phyloP scores from a whole-genome alignment of 2,888 invertebrate genomes.

The Eristalis arbustorum region DNA sequence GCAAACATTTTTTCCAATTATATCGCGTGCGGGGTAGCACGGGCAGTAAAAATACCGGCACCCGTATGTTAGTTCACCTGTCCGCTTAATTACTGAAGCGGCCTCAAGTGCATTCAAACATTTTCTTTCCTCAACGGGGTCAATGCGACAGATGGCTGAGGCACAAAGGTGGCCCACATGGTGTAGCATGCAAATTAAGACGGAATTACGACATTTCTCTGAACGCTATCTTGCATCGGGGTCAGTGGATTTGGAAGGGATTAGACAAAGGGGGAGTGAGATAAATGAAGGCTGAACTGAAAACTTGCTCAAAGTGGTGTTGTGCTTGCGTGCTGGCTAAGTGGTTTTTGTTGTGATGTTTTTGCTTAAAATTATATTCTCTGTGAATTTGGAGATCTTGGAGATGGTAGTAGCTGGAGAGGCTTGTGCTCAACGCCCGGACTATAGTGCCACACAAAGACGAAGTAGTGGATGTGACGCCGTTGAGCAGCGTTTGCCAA shows the following conservation, averaged over 20 bases:
- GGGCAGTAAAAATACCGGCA: not conserved
- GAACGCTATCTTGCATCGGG: constrained; percentile 3
- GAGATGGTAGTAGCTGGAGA: too few relatives aligned
- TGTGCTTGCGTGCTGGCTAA: too few relatives aligned
- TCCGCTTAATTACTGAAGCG: constrained; percentile 16
- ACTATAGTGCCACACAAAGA: too few relatives aligned
- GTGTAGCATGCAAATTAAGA: constrained; percentile 26
- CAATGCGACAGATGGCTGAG: constrained; percentile 13
- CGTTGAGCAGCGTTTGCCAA: too few relatives aligned
- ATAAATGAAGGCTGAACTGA: not conserved
- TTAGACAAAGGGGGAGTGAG: not conserved
- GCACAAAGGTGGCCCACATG: constrained; percentile 2
- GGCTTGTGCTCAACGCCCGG: too few relatives aligned
- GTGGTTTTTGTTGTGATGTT: too few relatives aligned
- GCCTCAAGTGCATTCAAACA: constrained; percentile 3
- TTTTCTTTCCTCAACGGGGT: not conserved
- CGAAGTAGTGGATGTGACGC: too few relatives aligned
- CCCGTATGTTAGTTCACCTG: constrained; percentile 21
- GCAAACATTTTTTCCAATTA: not conserved
- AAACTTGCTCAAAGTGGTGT: too few relatives aligned
- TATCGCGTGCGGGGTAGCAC: not conserved
- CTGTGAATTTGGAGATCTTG: too few relatives aligned
- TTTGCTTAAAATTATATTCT: too few relatives aligned
- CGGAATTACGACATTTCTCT: not conserved
- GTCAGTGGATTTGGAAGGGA: not conserved